Percentiles rank a stretch among this genome's conserved stretches.
phyloP scores from a whole-genome alignment of 1,140 invertebrate genomes.

The Oryctes rhinoceros region DNA sequence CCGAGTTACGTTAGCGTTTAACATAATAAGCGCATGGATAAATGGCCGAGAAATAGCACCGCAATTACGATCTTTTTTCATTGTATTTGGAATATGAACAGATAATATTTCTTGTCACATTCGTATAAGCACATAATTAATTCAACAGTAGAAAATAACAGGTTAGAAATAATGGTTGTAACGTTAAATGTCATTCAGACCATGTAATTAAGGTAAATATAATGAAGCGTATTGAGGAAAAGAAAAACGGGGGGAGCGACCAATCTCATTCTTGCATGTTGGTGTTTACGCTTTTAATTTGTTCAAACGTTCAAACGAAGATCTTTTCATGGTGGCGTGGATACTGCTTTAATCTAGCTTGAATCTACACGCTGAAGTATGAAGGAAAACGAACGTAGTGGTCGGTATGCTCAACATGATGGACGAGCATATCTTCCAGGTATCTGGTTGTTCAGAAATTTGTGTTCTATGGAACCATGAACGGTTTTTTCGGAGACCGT shows the following conservation, averaged over 20 bases:
- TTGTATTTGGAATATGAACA: slow-evolving; percentile 4
- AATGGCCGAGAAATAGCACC: neutral
- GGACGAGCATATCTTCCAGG: too few species aligned
- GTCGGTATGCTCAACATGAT: too few species aligned
- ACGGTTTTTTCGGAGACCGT: too few species aligned
- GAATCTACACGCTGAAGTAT: neutral
- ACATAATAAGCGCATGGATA: slow-evolving; percentile 22
- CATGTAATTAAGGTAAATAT: slow-evolving; percentile 28
- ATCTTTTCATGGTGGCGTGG: neutral
- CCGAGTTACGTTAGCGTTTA: neutral
- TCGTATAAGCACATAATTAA: slow-evolving; percentile 22
- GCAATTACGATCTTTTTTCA: slow-evolving; percentile 3
- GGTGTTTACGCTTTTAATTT: neutral
- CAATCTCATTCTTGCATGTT: neutral
- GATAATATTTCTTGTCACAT: slow-evolving; percentile 26
- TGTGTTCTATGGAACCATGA: too few species aligned
- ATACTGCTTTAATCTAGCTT: neutral
- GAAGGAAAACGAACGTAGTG: neutral
- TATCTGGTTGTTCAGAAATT: too few species aligned
- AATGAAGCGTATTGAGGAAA: neutral
- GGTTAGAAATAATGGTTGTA: neutral
- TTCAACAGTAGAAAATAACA: neutral
- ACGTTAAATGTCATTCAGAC: slow-evolving; percentile 25
- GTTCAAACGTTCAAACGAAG: neutral
- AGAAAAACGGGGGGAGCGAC: neutral